Evolutionary conservation across 2,113 vertebrate genomes (phyloP), one percentile per base, ranked within the genome.

Genomic region (Pterocles burchelli): DNA sequence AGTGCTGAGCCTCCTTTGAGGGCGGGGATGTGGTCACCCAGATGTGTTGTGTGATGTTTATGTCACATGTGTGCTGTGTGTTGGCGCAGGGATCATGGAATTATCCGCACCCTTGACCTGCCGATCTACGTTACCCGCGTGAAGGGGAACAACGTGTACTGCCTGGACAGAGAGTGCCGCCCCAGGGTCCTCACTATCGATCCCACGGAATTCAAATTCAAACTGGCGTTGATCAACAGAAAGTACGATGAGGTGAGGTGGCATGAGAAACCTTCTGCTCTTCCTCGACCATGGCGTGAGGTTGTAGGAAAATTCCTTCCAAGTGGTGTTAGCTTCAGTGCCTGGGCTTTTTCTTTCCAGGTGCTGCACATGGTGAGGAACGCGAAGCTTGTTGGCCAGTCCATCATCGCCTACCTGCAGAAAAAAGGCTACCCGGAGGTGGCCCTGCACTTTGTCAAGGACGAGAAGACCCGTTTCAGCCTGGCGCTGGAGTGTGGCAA

Each of bases 291-390:
- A 5, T 41, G 25, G 17, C 12, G 26, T 20, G 15, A 33, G 46
- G 45, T 7, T 25, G 14, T 18, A 41, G 20, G 13, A 17, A n/a
- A 13, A 9, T n/a, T 24, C 8, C 7, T 48, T 11, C 4, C 11
- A 11, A 9, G 19, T 28, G 20, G 5, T 49, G 43, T 15, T 15
- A 31, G 11, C 49, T 59, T 61, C 51, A 38, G 4, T 29, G 67
- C 4, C 17, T 13, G 21, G 26, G 65, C 15, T 46, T 46, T 63
- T 67, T 26, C 80, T 33, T 26, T 59, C 34, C 96, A 99, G 99
- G 99, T 99, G 24, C 98, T 99, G 59, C 99, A 99, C 97, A 99
- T 99, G 99, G 99, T 99, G 82, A 98, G 99, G 59, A 99, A 99
- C 2, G 99, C 99, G 52, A 99, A 99, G 93, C 97, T 99, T 9